Percentiles rank a stretch among this genome's conserved stretches.
phyloP scores from a whole-genome alignment of 2,113 vertebrate genomes.

The Pelmatolapia mariae region DNA sequence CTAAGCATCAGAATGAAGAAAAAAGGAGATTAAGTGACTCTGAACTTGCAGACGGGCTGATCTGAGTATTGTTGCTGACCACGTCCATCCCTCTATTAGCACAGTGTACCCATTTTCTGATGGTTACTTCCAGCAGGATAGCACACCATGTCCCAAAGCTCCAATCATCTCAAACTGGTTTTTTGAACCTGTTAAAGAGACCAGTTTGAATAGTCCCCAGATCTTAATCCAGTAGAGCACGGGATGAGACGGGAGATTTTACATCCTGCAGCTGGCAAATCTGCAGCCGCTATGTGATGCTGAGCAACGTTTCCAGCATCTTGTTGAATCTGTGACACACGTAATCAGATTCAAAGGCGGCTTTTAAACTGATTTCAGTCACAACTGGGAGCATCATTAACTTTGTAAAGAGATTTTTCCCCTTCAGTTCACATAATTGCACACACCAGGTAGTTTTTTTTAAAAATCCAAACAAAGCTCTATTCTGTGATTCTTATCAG shows the following conservation, averaged over 20 bases:
- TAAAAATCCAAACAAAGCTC: constrained; percentile 4
- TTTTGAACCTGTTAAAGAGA: neutral
- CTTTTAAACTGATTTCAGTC: neutral
- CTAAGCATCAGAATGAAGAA: neutral
- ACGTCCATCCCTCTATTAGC: neutral
- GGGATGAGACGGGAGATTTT: neutral
- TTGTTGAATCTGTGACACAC: neutral
- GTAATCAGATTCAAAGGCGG: neutral
- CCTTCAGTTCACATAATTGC: neutral
- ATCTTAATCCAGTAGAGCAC: neutral
- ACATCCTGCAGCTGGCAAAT: neutral
- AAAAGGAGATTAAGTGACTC: neutral
- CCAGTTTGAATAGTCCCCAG: neutral
- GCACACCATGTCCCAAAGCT: neutral
- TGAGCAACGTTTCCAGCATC: neutral
- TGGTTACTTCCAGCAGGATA: neutral
- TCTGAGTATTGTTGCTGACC: neutral
- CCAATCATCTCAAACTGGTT: neutral
- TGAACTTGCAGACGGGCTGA: neutral
- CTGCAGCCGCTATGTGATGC: neutral
- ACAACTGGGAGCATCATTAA: neutral
- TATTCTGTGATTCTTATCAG: constrained; percentile 30
- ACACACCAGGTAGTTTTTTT: neutral
- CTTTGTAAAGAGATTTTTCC: neutral
- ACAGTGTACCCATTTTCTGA: neutral